phyloP scores from a whole-genome alignment of 92 coral and sea anemone genomes.

The Heliopora coerulea region DNA sequence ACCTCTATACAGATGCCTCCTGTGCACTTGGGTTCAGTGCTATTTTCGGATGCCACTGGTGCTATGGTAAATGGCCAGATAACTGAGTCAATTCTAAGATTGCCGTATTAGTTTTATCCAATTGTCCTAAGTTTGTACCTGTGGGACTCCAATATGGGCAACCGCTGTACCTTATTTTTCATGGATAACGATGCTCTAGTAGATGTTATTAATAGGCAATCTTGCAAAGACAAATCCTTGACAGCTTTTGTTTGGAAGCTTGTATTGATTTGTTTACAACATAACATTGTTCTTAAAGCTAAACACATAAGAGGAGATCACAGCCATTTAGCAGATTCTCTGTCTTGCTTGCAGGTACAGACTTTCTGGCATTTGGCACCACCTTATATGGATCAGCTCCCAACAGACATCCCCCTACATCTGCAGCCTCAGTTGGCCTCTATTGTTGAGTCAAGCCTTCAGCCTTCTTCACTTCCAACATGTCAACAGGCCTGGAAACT shows the following conservation, averaged over 20 bases:
- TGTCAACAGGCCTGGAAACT: constrained; percentile 8
- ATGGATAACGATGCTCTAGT: constrained; percentile 65
- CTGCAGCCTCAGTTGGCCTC: constrained; percentile 35
- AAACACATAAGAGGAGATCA: constrained; percentile 12
- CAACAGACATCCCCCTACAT: constrained; percentile 43
- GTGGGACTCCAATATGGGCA: constrained; percentile 1
- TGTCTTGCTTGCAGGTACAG: constrained; percentile 47
- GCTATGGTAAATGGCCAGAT: constrained; percentile 42
- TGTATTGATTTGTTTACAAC: constrained; percentile 44
- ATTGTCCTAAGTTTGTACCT: constrained; percentile 42
- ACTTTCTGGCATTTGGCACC: constrained; percentile 46
- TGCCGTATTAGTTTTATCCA: constrained; percentile 49
- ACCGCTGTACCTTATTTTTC: constrained; percentile 43
- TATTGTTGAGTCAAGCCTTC: not conserved
- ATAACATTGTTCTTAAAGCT: constrained; percentile 58
- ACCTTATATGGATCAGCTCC: constrained; percentile 22
- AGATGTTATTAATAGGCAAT: constrained; percentile 57
- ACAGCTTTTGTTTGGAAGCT: constrained; percentile 58
- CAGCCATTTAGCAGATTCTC: constrained; percentile 30
- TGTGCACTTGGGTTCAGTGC: constrained; percentile 9
- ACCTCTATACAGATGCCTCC: constrained; percentile 41
- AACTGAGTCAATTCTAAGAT: constrained; percentile 5
- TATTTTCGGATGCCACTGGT: constrained; percentile 43
- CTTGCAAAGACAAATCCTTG: constrained; percentile 54
- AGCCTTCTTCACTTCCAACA: not conserved